Base-by-base conservation (phyloP, 2,113 vertebrate species). In the Dermatemys mawii region DNA sequence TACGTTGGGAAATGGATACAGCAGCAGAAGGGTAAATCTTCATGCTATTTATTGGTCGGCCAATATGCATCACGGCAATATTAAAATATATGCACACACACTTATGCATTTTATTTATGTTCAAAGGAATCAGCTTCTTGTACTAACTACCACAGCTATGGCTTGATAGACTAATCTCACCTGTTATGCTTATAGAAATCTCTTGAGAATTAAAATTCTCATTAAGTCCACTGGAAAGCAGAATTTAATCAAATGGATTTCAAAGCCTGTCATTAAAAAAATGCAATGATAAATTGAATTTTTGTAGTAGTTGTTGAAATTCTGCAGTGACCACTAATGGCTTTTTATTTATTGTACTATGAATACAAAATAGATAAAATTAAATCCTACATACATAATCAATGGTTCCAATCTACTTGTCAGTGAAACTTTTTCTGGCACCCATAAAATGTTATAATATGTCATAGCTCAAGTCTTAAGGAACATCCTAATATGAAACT, bases 401-500 rank as follows among this genome's bases (percentile, higher is more conserved):
- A 96, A 95, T 97, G 96, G 75, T 84, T 97, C 51, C 93, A 87
- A 96, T 97, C 97, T 94, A 84, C 96, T 97, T 98, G 97, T 98
- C 97, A 97, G 93, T 95, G 93, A 93, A 97, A 97, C 97, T 97
- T 97, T 96, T 90, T 97, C 85, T 91, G 92, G 95, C 86, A 89
- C 88, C 95, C 94, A 95, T 87, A 92, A 87, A 92, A 96, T 85
- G 75, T 46, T 78, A 81, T 95, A 96, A 97, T 95, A 91, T 98
- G 97, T 98, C 97, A 97, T 95, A 96, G 97, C 96, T 89, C 95
- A 93, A 95, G 93, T 96, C 95, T 97, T 97, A 76, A 90, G 94
- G 96, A 98, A 98, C 96, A 93, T 96, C 96, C 92, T 96, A 92
- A 97, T 95, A 97, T 96, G 95, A 97, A 98, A 97, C 88, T 97